Evolutionary conservation across 2,797 vertebrate genomes (phyloP).

Genomic region (Sebastes itinus): DNA sequence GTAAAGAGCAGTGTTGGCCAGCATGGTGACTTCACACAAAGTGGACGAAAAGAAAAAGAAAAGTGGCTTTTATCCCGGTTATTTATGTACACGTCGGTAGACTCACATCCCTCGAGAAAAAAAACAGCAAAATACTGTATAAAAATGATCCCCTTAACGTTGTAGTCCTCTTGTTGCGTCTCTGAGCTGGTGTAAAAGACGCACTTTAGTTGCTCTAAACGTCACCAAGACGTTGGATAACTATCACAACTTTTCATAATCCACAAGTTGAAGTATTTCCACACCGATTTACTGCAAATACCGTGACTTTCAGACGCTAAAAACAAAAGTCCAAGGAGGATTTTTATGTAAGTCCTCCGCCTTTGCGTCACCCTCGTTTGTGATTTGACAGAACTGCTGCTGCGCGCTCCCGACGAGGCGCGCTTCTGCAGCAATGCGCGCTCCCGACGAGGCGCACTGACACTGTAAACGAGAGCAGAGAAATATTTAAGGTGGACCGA

Average conservation of each 20-base stretch:
- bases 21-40: conserved; percentile 56
- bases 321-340: background rate
- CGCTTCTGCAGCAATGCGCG: background rate
- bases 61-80: conserved; percentile 10
- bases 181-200: background rate
- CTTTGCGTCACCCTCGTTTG: conserved; percentile 49
- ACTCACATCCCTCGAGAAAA: background rate
- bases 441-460: background rate
- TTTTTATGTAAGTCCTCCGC: conserved; percentile 9
- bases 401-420: conserved; percentile 20
- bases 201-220: background rate
- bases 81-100: background rate
- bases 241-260: background rate
- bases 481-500: conserved; percentile 66
- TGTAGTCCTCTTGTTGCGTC: background rate
- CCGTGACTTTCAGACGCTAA: background rate
- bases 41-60: background rate
- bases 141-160: background rate
- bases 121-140: background rate
- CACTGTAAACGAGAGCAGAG: conserved; percentile 3
- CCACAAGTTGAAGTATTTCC: background rate
- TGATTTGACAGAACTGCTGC: conserved; percentile 50
- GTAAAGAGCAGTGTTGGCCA: conserved; percentile 76
- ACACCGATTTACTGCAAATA: background rate
- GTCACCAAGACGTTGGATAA: background rate